Evolutionary conservation across 2,797 vertebrate species (phyloP), one percentile per base, ranked within the genome.

Genomic region (Brachyalestes nurse): DNA sequence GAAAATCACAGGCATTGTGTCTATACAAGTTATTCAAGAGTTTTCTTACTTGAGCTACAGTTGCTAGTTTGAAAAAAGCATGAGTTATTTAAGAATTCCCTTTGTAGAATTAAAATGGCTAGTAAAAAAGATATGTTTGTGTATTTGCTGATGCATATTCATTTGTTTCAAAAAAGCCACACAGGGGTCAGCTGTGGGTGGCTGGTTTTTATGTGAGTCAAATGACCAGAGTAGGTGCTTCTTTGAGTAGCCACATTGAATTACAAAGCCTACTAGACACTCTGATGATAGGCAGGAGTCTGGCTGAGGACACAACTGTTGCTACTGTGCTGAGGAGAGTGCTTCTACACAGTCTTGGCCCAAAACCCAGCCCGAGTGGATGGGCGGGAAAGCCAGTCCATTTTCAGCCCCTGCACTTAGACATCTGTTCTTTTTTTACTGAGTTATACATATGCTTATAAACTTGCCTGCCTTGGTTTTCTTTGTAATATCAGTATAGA

Each of bases 341-440:
- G 65, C 40, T 21, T 21, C 65, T 67, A 21, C 1, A 13, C 3
- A 45, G 13, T 23, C 53, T 60, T 70, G 16, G 72, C 42, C 61
- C 19, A 8, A 42, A 28, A 73, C 38, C 53, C 53, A 42, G 23
- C 16, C 9, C 19, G 21, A 40, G 34, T n/a, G 7, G 17, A 42
- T 9, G 13, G 34, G 8, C 38, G 2, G 34, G 2, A 34, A 34
- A 72, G 70, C 16, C 42, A 45, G 10, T 45, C 42, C 70, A 55
- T 72, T 72, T 58, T 72, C 69, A 69, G 25, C 58, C 64, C 64
- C 61, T 73, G 19, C 47, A 72, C 58, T 57, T 73, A 60, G 60
- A 60, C 69, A 82, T 69, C 21, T 75, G 70, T 74, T 77, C 49
- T 65, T 16, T 77, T 47, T 75, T 80, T 83, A 80, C 34, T 72